phyloP scores from a whole-genome alignment of 1,140 invertebrate genomes.

The Dendrolimus kikuchii region DNA sequence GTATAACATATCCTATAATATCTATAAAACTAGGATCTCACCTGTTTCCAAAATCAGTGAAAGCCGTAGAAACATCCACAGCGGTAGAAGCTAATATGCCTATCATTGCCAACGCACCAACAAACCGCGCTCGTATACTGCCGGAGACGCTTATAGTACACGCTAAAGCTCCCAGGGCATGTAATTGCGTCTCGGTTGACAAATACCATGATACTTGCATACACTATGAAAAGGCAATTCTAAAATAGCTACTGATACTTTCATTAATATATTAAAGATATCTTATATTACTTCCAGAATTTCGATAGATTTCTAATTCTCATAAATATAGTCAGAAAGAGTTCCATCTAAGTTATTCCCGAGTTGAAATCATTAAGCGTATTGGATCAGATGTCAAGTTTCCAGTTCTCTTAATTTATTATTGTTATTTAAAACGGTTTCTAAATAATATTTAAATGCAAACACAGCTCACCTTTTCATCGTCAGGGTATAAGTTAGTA shows the following conservation, averaged over 20 bases:
- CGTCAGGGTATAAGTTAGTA: conserved; percentile 32
- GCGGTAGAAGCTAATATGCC: conserved; percentile 21
- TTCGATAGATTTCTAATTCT: no score
- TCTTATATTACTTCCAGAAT: no score
- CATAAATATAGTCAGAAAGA: no score
- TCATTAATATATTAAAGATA: no score
- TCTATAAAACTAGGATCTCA: conserved; percentile 7
- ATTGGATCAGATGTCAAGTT: no score
- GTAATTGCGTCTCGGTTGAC: conserved; percentile 45
- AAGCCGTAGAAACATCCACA: conserved; percentile 23
- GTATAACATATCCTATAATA: no score
- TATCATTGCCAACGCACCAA: conserved; percentile 12
- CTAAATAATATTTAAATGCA: no score
- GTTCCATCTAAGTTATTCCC: no score
- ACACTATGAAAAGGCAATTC: conserved; percentile 25
- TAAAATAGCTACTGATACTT: no score
- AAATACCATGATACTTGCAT: conserved; percentile 59
- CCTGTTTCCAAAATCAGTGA: conserved; percentile 19
- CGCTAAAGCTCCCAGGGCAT: conserved; percentile 32
- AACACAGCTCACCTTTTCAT: conserved; percentile 31
- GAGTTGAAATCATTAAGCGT: no score
- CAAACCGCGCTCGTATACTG: conserved; percentile 12
- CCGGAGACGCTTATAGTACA: conserved; percentile 28
- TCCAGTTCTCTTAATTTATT: no score
- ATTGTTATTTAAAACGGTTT: no score